Percentiles rank a stretch among this genome's conserved stretches.
Evolutionary conservation across 2,797 vertebrate genomes (phyloP).

Genomic region (Notolepis coatsorum): DNA sequence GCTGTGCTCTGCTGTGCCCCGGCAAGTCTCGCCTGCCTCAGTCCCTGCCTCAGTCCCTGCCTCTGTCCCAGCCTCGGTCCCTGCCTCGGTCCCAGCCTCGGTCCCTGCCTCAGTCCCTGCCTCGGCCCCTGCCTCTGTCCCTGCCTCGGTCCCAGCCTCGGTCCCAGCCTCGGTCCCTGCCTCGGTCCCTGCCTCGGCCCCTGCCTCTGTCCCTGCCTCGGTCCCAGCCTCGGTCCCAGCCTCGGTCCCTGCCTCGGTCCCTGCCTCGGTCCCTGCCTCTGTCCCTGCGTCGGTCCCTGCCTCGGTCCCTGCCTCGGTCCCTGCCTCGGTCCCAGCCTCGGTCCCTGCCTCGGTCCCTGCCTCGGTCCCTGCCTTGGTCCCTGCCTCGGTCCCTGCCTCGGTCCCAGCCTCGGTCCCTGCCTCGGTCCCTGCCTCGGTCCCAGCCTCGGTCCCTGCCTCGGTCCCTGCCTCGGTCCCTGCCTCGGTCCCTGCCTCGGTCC

Average conservation of each 20-base stretch:
- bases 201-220: slow-evolving; percentile 31
- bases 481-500: slow-evolving; percentile 27
- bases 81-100: slow-evolving; percentile 32
- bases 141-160: slow-evolving; percentile 26
- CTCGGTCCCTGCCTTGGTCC: slow-evolving; percentile 22
- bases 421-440: slow-evolving; percentile 27
- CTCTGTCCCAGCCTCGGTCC: slow-evolving; percentile 16
- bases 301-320: slow-evolving; percentile 50
- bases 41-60: neutral
- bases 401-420: slow-evolving; percentile 21
- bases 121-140: slow-evolving; percentile 22
- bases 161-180: slow-evolving; percentile 20
- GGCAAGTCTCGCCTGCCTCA: slow-evolving; percentile 38
- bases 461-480: slow-evolving; percentile 55
- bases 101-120: slow-evolving; percentile 22
- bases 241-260: slow-evolving; percentile 22
- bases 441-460: slow-evolving; percentile 37
- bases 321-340: slow-evolving; percentile 46
- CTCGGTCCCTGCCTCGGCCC: slow-evolving; percentile 27
- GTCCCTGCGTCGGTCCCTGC: slow-evolving; percentile 21
- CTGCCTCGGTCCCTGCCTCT: slow-evolving; percentile 56
- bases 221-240: slow-evolving; percentile 21
- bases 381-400: slow-evolving; percentile 57
- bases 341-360: slow-evolving; percentile 22
- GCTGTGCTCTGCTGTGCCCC: slow-evolving; percentile 10